phyloP scores from a whole-genome alignment of 1,140 invertebrate genomes.

The Whitmania pigra region DNA sequence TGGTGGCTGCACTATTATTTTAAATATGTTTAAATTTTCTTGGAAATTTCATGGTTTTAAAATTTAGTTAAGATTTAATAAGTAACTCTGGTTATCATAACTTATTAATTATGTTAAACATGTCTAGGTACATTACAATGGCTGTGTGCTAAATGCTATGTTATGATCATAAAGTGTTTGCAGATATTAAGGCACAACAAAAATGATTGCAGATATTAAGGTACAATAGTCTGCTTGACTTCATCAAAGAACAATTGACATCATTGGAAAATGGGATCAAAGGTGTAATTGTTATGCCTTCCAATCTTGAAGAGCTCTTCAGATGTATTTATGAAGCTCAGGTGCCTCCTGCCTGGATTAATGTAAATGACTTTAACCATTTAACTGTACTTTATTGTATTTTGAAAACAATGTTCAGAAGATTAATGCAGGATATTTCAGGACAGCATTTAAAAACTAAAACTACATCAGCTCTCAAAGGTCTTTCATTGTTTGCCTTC shows the following conservation, averaged over 20 bases:
- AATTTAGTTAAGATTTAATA: too few relatives aligned
- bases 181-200: slow-evolving; percentile 51
- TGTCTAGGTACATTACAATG: neutral
- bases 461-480: too few relatives aligned
- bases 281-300: slow-evolving; percentile 69
- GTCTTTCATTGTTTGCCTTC: too few relatives aligned
- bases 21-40: too few relatives aligned
- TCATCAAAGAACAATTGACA: slow-evolving; percentile 48
- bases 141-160: too few relatives aligned
- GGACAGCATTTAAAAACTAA: too few relatives aligned
- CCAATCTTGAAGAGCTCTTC: slow-evolving; percentile 66
- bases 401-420: neutral
- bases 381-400: neutral
- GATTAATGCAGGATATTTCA: too few relatives aligned
- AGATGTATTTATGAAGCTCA: slow-evolving; percentile 60
- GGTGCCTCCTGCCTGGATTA: slow-evolving; percentile 63
- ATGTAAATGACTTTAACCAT: slow-evolving; percentile 29
- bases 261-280: slow-evolving; percentile 63
- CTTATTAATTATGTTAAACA: neutral
- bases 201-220: slow-evolving; percentile 42
- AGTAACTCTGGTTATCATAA: too few relatives aligned
- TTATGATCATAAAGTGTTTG: slow-evolving; percentile 19
- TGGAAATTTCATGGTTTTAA: too few relatives aligned
- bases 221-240: slow-evolving; percentile 50
- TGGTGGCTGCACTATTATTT: too few relatives aligned